A percentile compares a stretch with the other conserved stretches of the same genome.
Conservation (phyloP, 2,113 vertebrate species). For the Tragelaphus buxtoni region DNA sequence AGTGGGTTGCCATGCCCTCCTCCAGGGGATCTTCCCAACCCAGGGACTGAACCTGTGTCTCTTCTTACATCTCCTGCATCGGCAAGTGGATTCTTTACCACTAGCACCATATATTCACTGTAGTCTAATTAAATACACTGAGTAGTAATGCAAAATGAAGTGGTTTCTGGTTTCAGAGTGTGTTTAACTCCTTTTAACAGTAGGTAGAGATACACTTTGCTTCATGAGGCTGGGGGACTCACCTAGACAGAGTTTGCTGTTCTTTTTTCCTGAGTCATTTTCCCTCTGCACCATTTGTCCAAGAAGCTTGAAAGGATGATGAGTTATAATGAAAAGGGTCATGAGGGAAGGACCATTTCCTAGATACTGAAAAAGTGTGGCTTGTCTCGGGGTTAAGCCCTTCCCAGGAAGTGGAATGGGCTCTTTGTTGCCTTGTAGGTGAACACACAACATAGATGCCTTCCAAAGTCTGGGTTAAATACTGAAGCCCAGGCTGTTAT, state of each 20-base stretch:
- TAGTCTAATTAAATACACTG: not conserved
- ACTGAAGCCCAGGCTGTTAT: not conserved
- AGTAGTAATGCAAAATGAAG: not conserved
- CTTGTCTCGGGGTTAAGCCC: constrained; percentile 55
- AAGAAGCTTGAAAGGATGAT: not conserved
- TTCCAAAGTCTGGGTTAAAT: not conserved
- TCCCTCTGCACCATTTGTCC: not conserved
- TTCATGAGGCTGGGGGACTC: not conserved
- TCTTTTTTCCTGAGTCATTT: not conserved
- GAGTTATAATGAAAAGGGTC: not conserved
- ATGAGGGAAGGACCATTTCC: not conserved
- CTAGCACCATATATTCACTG: not conserved
- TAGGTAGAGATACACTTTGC: not conserved
- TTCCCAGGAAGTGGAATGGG: constrained; percentile 16
- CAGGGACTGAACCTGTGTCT: not conserved
- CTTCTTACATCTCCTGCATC: not conserved
- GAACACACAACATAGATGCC: not conserved
- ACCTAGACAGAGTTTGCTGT: not conserved
- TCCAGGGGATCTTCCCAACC: not conserved
- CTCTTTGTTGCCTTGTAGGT: constrained; percentile 50
- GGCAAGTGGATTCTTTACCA: not conserved
- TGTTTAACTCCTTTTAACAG: not conserved
- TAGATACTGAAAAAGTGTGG: constrained; percentile 61
- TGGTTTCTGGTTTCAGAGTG: not conserved
- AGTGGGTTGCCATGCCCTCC: not conserved